These are phyloP conservation scores for Aspidiotus rigidus DNA, from an alignment of 2,888 invertebrate species.

Conservation along the genomic window DNA sequence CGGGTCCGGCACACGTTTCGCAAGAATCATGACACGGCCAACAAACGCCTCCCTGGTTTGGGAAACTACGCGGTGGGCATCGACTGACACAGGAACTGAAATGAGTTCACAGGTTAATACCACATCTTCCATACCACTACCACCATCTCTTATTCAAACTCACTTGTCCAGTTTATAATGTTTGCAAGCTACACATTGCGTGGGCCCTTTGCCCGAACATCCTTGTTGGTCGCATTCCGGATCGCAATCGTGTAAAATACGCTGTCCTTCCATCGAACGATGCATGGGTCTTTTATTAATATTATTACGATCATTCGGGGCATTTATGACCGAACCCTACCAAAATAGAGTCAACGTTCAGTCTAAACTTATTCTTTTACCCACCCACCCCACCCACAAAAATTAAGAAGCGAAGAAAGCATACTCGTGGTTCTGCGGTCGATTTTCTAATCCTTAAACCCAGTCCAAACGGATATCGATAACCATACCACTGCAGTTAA, in stretches of 20 bases:
- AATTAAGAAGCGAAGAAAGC: background rate
- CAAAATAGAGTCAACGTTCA: constrained; percentile 7
- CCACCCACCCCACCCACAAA: too few species aligned
- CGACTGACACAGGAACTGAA: constrained; percentile 70
- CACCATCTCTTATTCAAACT: constrained; percentile 40
- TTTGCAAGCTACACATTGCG: constrained; percentile 73
- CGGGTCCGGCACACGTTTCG: constrained; percentile 77
- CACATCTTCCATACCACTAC: too few species aligned
- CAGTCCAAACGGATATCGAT: background rate
- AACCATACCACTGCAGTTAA: constrained; percentile 6
- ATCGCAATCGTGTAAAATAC: constrained; percentile 63
- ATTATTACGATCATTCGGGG: constrained; percentile 49
- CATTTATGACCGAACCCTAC: constrained; percentile 51
- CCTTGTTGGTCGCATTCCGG: constrained; percentile 76
- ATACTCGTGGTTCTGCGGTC: background rate
- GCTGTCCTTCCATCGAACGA: constrained; percentile 38
- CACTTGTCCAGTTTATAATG: constrained; percentile 71
- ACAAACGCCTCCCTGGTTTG: constrained; percentile 69
- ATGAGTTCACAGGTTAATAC: constrained; percentile 32
- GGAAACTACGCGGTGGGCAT: constrained; percentile 75
- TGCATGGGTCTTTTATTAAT: constrained; percentile 38
- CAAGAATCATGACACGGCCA: constrained; percentile 84
- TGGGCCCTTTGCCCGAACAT: constrained; percentile 75
- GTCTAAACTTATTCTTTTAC: too few species aligned
- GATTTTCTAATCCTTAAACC: constrained; percentile 1